Evolutionary conservation across 35 echinoderm and acorn worm species (phyloP).

Genomic region (Acanthaster planci): DNA sequence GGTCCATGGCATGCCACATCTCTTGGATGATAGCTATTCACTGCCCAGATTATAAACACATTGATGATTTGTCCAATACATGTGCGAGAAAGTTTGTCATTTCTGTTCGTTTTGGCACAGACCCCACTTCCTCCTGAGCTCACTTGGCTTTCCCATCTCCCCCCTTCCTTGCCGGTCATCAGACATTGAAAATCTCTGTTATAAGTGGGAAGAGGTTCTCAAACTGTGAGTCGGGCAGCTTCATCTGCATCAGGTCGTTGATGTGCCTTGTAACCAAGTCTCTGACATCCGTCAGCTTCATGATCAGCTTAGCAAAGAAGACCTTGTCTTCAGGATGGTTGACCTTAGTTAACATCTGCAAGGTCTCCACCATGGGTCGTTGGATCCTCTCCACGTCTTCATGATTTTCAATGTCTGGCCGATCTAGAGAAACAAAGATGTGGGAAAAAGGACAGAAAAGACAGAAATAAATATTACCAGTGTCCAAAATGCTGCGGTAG

Average conservation of each 20-base stretch:
- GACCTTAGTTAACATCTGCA: conserved; percentile 88
- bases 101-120: conserved; percentile 18
- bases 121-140: neutral
- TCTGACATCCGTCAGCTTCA: conserved; percentile 93
- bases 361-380: conserved; percentile 83
- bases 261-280: conserved; percentile 95
- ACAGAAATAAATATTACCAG: neutral
- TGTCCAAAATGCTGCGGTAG: too few relatives aligned
- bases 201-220: conserved; percentile 98
- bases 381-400: conserved; percentile 94
- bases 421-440: conserved; percentile 61
- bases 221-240: conserved; percentile 91
- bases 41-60: too few relatives aligned
- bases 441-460: neutral
- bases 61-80: neutral
- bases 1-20: too few relatives aligned
- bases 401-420: conserved; percentile 82
- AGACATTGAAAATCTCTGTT: conserved; percentile 96
- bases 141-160: neutral
- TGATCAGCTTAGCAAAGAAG: conserved; percentile 98
- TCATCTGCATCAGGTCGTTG: conserved; percentile 95
- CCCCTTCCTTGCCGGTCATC: conserved; percentile 26
- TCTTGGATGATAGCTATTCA: too few relatives aligned
- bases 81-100: neutral
- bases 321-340: conserved; percentile 99